phyloP scores from a whole-genome alignment of 1,140 invertebrate species.

The Holotrichia oblita region DNA sequence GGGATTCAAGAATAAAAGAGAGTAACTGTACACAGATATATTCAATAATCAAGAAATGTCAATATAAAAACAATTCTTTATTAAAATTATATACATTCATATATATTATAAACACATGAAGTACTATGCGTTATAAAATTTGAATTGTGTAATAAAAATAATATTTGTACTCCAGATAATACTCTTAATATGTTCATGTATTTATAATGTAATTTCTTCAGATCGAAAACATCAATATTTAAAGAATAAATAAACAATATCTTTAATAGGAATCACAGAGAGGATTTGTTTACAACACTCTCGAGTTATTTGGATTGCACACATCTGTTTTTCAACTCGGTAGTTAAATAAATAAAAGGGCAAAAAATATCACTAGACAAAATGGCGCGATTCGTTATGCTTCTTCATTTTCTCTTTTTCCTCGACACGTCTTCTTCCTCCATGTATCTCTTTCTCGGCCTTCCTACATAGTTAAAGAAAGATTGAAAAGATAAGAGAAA shows the following conservation, averaged over 20 bases:
- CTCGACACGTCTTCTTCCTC: background rate
- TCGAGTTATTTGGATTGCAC: constrained; percentile 34
- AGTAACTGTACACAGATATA: background rate
- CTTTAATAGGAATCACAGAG: constrained; percentile 26
- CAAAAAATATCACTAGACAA: constrained; percentile 6
- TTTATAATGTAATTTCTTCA: constrained; percentile 15
- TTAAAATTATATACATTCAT: constrained; percentile 19
- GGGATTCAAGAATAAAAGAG: no score
- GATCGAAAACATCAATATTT: constrained; percentile 28
- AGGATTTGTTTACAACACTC: constrained; percentile 29
- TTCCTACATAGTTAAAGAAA: background rate
- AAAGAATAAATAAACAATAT: constrained; percentile 23
- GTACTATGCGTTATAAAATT: constrained; percentile 8
- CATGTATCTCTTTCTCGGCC: background rate
- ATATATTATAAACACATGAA: constrained; percentile 24
- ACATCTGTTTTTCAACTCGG: constrained; percentile 36
- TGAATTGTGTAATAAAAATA: constrained; percentile 28
- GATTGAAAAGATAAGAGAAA: constrained; percentile 12
- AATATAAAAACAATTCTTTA: constrained; percentile 15
- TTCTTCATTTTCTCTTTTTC: constrained; percentile 31
- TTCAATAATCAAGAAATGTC: background rate
- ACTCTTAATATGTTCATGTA: constrained; percentile 19
- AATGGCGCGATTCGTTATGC: background rate
- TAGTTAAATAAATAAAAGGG: constrained; percentile 20
- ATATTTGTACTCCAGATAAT: constrained; percentile 14